These are phyloP conservation scores for Marronus borbonicus DNA, from an alignment of 2,888 invertebrate species.

Conservation along the genomic window DNA sequence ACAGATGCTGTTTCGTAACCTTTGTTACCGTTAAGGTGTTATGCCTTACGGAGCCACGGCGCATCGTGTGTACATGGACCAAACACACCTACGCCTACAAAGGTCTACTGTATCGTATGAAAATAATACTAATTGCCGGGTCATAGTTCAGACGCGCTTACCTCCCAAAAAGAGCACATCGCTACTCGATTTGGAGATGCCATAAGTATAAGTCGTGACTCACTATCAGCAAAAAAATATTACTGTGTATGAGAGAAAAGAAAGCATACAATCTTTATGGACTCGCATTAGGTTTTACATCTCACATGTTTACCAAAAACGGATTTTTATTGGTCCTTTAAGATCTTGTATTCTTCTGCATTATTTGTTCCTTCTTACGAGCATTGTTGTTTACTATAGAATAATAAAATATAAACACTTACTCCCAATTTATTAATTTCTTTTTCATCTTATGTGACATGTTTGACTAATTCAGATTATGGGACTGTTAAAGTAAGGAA, in stretches of 20 bases:
- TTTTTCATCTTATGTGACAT: too few relatives aligned
- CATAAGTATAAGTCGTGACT: slow-evolving; percentile 33
- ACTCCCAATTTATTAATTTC: too few relatives aligned
- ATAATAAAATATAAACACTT: too few relatives aligned
- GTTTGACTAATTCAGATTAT: too few relatives aligned
- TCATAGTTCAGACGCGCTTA: slow-evolving; percentile 49
- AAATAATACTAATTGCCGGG: slow-evolving; percentile 56
- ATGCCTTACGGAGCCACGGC: slow-evolving; percentile 26
- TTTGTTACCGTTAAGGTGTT: slow-evolving; percentile 44
- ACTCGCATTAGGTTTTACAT: not conserved
- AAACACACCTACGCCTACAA: slow-evolving; percentile 53
- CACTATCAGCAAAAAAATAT: slow-evolving; percentile 42
- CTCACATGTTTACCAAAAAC: slow-evolving; percentile 15
- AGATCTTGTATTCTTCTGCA: slow-evolving; percentile 4
- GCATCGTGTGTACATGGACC: slow-evolving; percentile 45
- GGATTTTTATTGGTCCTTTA: slow-evolving; percentile 34
- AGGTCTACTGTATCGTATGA: slow-evolving; percentile 54
- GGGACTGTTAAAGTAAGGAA: too few relatives aligned
- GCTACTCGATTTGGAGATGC: slow-evolving; percentile 50
- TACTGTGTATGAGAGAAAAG: slow-evolving; percentile 31
- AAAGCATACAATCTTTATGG: slow-evolving; percentile 29
- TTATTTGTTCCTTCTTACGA: not conserved
- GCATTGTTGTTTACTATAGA: not conserved
- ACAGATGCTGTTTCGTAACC: slow-evolving; percentile 38
- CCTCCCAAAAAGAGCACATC: slow-evolving; percentile 48